phyloP scores from a whole-genome alignment of 2,113 vertebrate genomes.

The Crotalus helleri region DNA sequence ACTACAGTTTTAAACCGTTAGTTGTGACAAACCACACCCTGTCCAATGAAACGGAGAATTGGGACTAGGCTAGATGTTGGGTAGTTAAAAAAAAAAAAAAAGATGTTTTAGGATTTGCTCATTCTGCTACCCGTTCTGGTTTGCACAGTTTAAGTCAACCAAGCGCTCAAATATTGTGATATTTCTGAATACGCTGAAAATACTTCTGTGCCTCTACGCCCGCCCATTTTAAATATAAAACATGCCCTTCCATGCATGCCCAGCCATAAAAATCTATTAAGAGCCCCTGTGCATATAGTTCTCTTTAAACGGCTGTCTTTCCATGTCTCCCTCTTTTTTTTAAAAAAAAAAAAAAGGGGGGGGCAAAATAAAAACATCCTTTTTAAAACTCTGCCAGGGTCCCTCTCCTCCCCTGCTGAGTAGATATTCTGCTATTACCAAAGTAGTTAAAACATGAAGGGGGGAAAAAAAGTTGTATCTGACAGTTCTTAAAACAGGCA shows the following conservation, averaged over 20 bases:
- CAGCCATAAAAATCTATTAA: constrained; percentile 66
- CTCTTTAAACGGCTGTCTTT: constrained; percentile 57
- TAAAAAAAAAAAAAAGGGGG: neutral
- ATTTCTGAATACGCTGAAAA: neutral
- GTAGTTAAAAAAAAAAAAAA: neutral
- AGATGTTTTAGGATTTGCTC: neutral
- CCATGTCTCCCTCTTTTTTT: constrained; percentile 20
- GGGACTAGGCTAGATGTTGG: neutral
- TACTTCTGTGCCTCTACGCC: neutral
- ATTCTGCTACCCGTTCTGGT: neutral
- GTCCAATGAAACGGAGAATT: neutral
- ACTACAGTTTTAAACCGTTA: too few species aligned
- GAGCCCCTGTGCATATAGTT: constrained; percentile 63
- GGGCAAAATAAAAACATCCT: constrained; percentile 45
- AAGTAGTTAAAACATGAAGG: constrained; percentile 64
- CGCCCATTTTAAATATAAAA: constrained; percentile 61
- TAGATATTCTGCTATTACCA: constrained; percentile 57
- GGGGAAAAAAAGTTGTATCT: constrained; percentile 54
- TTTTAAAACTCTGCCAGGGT: neutral
- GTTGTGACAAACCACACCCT: neutral
- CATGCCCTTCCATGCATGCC: constrained; percentile 56
- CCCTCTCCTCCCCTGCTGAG: neutral
- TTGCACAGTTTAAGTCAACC: neutral
- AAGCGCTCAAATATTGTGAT: neutral
- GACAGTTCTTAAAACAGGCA: constrained; percentile 64